These are phyloP conservation scores for Eurytoma adleriae DNA, from an alignment of 2,888 invertebrate genomes.

Conservation along the genomic window DNA sequence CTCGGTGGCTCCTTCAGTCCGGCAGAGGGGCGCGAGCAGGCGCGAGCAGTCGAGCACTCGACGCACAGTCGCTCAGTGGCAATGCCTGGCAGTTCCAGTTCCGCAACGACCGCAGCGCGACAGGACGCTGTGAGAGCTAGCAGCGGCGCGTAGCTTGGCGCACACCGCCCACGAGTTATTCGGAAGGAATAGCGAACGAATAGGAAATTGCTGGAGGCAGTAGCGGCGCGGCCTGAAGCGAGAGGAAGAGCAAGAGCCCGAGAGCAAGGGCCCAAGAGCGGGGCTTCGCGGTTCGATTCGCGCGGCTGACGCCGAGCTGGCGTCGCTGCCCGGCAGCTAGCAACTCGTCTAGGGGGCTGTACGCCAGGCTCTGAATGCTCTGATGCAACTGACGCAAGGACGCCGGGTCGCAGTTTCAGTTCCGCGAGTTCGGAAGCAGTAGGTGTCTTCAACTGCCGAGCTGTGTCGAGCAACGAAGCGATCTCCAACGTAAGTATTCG, in stretches of 20 bases:
- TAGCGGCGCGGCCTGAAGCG: background rate
- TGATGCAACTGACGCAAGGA: too few relatives aligned
- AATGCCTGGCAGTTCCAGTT: conserved; percentile 36
- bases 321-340: conserved; percentile 18
- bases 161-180: background rate
- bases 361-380: background rate
- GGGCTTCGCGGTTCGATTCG: conserved; percentile 4
- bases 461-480: too few relatives aligned
- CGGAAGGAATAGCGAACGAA: background rate
- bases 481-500: too few relatives aligned
- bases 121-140: conserved; percentile 20
- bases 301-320: conserved; percentile 14
- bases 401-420: too few relatives aligned
- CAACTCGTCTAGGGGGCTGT: background rate
- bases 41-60: background rate
- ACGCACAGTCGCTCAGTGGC: background rate
- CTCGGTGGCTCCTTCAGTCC: too few relatives aligned
- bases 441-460: too few relatives aligned
- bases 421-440: too few relatives aligned
- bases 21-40: background rate
- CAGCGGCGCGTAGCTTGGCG: background rate
- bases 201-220: background rate
- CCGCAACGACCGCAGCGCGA: conserved; percentile 51
- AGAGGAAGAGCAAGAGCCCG: background rate
- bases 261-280: conserved; percentile 2